These are phyloP conservation scores for Zaprionus ghesquierei DNA, from an alignment of 1,140 invertebrate species.

Conservation along the genomic window DNA sequence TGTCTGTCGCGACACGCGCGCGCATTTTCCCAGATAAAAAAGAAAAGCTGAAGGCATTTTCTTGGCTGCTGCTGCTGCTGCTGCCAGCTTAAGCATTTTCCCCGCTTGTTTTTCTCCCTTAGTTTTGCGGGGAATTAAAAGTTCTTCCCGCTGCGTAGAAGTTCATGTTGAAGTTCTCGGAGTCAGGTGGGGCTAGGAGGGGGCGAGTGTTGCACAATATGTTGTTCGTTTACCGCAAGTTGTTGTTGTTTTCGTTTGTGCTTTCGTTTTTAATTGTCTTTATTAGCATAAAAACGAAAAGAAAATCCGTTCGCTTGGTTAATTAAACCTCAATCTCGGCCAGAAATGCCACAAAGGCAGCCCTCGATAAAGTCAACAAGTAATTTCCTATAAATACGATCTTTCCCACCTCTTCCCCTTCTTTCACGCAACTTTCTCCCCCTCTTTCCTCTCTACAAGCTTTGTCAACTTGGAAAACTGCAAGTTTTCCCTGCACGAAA, in stretches of 20 bases:
- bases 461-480: slow-evolving; percentile 5
- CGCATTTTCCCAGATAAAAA: slow-evolving; percentile 37
- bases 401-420: background rate
- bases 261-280: slow-evolving; percentile 24
- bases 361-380: slow-evolving; percentile 31
- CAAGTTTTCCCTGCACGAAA: slow-evolving; percentile 11
- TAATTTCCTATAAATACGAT: slow-evolving; percentile 17
- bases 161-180: slow-evolving; percentile 32
- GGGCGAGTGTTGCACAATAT: background rate
- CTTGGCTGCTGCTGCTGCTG: background rate
- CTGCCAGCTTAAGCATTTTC: slow-evolving; percentile 33
- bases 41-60: slow-evolving; percentile 27
- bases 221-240: background rate
- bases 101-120: slow-evolving; percentile 6
- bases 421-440: background rate
- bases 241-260: slow-evolving; percentile 6
- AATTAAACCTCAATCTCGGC: slow-evolving; percentile 53
- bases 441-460: too few relatives aligned
- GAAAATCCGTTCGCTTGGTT: slow-evolving; percentile 26
- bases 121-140: slow-evolving; percentile 55
- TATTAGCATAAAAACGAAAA: slow-evolving; percentile 43
- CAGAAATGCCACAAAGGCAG: slow-evolving; percentile 18
- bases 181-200: too few relatives aligned
- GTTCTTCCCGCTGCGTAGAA: slow-evolving; percentile 24
- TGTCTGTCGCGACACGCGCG: slow-evolving; percentile 29